A percentile compares a stretch with the other conserved stretches of the same genome.
Evolutionary conservation across 2,113 vertebrate genomes (phyloP).

Genomic region (Gambusia affinis): DNA sequence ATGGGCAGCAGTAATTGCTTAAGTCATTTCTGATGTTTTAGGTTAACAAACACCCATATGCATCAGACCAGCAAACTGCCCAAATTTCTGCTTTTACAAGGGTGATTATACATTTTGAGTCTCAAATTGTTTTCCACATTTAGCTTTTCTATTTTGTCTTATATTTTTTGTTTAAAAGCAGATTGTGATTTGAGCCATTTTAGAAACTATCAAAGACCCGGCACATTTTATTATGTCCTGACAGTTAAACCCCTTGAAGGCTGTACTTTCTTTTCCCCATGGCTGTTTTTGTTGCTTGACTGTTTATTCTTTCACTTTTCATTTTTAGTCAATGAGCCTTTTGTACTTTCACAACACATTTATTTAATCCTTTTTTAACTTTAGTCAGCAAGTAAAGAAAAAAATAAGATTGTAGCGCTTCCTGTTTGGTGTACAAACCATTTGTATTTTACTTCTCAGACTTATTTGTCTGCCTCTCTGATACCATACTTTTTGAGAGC

Average conservation of each 20-base stretch:
- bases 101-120: too few relatives aligned
- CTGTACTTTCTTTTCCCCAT: too few relatives aligned
- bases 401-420: slow-evolving; percentile 13
- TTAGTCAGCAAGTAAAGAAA: slow-evolving; percentile 16
- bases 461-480: background rate
- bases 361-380: slow-evolving; percentile 13
- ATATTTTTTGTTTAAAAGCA: too few relatives aligned
- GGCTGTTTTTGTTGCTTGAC: background rate
- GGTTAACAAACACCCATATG: too few relatives aligned
- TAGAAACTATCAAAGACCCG: too few relatives aligned
- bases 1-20: too few relatives aligned
- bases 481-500: slow-evolving; percentile 22
- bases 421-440: slow-evolving; percentile 31
- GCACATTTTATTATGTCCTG: too few relatives aligned
- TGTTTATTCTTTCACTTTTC: slow-evolving; percentile 9
- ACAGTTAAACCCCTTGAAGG: too few relatives aligned
- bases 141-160: background rate
- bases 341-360: background rate
- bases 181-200: too few relatives aligned
- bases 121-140: background rate
- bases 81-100: too few relatives aligned
- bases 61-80: too few relatives aligned
- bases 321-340: background rate
- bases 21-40: too few relatives aligned
- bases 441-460: background rate